Evolutionary conservation across 2,888 invertebrate genomes (phyloP), one percentile per base, ranked within the genome.

Genomic region (Tethea ocularis): DNA sequence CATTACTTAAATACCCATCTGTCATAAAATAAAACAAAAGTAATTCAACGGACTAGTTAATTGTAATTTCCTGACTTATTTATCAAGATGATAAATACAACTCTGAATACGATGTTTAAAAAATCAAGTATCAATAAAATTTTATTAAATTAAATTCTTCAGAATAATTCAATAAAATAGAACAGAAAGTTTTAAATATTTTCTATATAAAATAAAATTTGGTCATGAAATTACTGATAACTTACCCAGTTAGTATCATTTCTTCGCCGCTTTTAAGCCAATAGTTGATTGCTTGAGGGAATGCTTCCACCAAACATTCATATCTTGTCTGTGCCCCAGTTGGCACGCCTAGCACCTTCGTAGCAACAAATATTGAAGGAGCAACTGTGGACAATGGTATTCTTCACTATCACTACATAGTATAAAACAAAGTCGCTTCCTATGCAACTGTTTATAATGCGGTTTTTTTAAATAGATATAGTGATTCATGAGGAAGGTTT

Each of bases 221-320:
- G n/a, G n/a, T n/a, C 38, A n/a, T 38, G 10, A n/a, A 46, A 4
- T 46, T 20, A 46, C 8, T 7, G 7, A 5, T 38, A 7, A 69
- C 83, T 83, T 87, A 95, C 95, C 95, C 95, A 61, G 94, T 93
- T 62, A 95, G 90, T 64, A 96, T 94, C 89, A 95, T 94, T 83
- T 94, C 94, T 58, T 94, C 94, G 2, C 94, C 91, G 67, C 94
- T 93, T 74, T 94, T 94, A 52, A 94, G 91, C 96, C 96, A 96
- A 77, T 95, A 95, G 84, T 95, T 95, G 77, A 95, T 94, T 56
- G 96, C 94, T 71, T 94, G 94, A 4, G 96, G 96, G 72, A 93
- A 95, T 4, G 95, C 95, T 73, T 96, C 95, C 23, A 96, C 94
- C 66, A 94, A 89, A 78, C 96, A 96, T 73, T 95, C 94, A 59